Percentiles rank a stretch among this genome's conserved stretches.
Evolutionary conservation across 2,888 invertebrate species (phyloP).

Genomic region (Patella caerulea): DNA sequence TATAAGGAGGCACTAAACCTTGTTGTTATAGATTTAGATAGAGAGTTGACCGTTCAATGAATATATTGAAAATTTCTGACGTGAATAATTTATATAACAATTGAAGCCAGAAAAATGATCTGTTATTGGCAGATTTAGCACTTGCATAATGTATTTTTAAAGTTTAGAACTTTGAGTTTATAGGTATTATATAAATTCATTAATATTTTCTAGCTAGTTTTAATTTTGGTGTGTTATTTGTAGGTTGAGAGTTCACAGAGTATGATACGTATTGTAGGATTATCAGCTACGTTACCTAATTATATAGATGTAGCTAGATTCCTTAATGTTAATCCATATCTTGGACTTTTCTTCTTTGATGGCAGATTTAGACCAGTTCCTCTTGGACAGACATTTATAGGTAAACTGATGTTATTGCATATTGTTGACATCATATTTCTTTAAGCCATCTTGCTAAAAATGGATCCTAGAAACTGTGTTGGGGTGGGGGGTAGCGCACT

Average conservation of each 20-base stretch:
- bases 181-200: not conserved
- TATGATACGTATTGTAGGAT: slow-evolving; percentile 96
- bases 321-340: slow-evolving; percentile 90
- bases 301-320: slow-evolving; percentile 96
- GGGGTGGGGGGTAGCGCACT: too few species aligned
- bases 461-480: too few species aligned
- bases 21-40: too few species aligned
- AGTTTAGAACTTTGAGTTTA: not conserved
- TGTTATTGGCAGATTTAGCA: too few species aligned
- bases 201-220: not conserved
- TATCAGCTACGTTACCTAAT: slow-evolving; percentile 97
- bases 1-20: too few species aligned
- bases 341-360: slow-evolving; percentile 90
- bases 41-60: too few species aligned
- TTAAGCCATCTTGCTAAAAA: too few species aligned
- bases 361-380: slow-evolving; percentile 87
- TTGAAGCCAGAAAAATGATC: too few species aligned
- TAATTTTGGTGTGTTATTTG: slow-evolving; percentile 22
- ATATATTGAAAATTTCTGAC: too few species aligned
- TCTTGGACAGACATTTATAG: slow-evolving; percentile 90
- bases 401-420: slow-evolving; percentile 72
- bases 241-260: slow-evolving; percentile 75
- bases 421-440: too few species aligned
- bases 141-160: too few species aligned
- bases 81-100: too few species aligned